A percentile compares a stretch with the other conserved stretches of the same genome.
These are phyloP conservation scores for Aphis gossypii DNA, from an alignment of 1,140 invertebrate genomes.

Conservation along the genomic window DNA sequence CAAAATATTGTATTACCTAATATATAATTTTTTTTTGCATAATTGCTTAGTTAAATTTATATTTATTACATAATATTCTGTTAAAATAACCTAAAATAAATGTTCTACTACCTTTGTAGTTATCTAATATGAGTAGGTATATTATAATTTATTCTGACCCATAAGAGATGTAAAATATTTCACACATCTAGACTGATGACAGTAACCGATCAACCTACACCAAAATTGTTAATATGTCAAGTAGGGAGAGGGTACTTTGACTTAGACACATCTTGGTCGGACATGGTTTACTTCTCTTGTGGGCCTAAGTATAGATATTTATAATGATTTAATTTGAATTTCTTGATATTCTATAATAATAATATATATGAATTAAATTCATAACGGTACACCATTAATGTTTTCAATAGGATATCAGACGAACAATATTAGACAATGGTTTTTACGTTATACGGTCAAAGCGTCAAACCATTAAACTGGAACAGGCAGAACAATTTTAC, in stretches of 20 bases:
- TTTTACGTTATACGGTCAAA: slow-evolving; percentile 80
- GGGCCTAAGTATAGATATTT: background rate
- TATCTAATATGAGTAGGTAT: too few species aligned
- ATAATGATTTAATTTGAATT: background rate
- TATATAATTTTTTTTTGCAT: background rate
- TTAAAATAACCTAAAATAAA: background rate
- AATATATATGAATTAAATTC: background rate
- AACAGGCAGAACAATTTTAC: slow-evolving; percentile 81
- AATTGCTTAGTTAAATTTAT: background rate
- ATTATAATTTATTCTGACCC: too few species aligned
- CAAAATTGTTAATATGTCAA: too few species aligned
- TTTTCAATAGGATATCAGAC: slow-evolving; percentile 68
- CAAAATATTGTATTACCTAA: background rate
- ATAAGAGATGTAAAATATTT: too few species aligned
- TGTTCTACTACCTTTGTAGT: too few species aligned
- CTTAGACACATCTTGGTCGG: too few species aligned
- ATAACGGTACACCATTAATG: background rate
- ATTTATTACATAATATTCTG: background rate
- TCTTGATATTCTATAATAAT: background rate
- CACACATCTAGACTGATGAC: too few species aligned
- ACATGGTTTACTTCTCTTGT: too few species aligned
- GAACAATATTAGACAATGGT: slow-evolving; percentile 74
- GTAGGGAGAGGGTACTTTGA: too few species aligned
- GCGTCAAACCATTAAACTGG: slow-evolving; percentile 69
- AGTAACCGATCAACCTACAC: too few species aligned